Conservation (phyloP, 2,797 vertebrate species). For the Sebastes hubbsi region DNA sequence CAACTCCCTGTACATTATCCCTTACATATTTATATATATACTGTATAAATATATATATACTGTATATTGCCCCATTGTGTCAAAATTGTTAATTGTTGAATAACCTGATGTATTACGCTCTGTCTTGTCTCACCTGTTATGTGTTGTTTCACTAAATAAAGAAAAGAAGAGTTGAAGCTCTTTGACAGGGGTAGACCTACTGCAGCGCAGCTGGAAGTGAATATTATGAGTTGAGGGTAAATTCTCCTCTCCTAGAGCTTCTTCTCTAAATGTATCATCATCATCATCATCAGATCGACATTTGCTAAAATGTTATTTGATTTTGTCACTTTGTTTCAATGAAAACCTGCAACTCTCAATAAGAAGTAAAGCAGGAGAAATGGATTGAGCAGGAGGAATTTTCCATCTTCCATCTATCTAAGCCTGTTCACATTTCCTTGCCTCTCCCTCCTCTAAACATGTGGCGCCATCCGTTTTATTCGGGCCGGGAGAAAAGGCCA, state of each 20-base stretch:
- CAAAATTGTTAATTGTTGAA: too few species aligned
- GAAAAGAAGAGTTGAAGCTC: too few species aligned
- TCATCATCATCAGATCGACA: neutral
- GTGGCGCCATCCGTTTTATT: neutral
- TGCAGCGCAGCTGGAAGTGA: neutral
- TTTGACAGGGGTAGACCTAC: neutral
- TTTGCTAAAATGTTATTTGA: neutral
- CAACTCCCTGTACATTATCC: too few species aligned
- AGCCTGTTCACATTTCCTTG: neutral
- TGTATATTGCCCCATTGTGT: too few species aligned
- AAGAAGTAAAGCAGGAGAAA: neutral
- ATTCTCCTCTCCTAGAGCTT: neutral
- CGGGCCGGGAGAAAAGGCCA: neutral
- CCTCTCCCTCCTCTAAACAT: neutral
- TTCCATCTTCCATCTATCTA: neutral
- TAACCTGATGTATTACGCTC: too few species aligned
- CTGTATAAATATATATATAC: too few species aligned
- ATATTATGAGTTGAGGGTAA: neutral
- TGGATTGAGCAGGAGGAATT: neutral
- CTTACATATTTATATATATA: too few species aligned
- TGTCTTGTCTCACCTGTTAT: too few species aligned
- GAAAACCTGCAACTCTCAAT: neutral
- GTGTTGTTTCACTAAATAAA: too few species aligned
- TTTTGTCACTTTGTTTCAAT: neutral
- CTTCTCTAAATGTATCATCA: neutral